Evolutionary conservation across 2,113 vertebrate genomes (phyloP).

Genomic region (Microtus oregoni): DNA sequence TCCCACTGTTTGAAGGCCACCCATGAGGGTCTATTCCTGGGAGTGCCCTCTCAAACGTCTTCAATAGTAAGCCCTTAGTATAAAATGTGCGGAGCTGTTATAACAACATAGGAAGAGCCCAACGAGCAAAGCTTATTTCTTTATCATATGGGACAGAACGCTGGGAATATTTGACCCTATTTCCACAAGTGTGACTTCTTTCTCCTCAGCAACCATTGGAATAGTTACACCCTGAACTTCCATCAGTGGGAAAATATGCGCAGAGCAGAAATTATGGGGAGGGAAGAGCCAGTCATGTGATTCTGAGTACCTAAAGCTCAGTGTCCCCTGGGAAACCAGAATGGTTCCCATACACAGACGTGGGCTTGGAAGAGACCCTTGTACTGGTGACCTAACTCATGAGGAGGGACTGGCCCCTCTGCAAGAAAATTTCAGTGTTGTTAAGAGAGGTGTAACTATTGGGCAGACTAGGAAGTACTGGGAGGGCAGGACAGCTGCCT

Average conservation of each 20-base stretch:
- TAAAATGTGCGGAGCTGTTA: neutral
- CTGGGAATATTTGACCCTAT: neutral
- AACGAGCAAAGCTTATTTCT: neutral
- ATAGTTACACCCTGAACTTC: neutral
- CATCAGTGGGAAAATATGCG: neutral
- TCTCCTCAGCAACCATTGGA: neutral
- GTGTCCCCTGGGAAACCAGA: neutral
- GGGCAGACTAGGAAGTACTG: neutral
- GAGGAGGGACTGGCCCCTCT: neutral
- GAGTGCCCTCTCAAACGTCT: neutral
- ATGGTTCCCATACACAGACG: neutral
- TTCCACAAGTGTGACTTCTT: neutral
- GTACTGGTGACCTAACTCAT: neutral
- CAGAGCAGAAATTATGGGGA: neutral
- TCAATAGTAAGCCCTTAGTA: neutral
- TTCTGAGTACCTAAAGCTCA: neutral
- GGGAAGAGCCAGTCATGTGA: neutral
- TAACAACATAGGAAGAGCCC: neutral
- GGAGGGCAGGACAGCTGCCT: neutral
- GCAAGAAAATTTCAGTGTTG: neutral
- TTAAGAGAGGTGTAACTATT: neutral
- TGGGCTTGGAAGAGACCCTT: neutral
- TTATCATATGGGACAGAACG: no score
- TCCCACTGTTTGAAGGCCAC: neutral
- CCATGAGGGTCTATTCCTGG: neutral